Base-by-base conservation (phyloP, 2,113 vertebrate species). In the Oreochromis tanganicae region DNA sequence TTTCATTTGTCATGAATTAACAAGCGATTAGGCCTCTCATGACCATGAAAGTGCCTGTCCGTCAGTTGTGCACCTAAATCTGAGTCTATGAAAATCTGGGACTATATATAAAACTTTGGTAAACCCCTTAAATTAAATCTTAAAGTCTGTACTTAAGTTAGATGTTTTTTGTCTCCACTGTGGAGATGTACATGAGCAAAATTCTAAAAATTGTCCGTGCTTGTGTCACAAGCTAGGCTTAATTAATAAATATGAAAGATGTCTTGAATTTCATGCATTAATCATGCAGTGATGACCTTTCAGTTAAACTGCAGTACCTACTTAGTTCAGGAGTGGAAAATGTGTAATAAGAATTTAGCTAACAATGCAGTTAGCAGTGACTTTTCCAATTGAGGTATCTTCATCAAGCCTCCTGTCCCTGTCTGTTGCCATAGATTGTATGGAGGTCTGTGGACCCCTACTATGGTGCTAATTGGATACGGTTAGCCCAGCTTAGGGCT, bases 401-500 rank as follows among this genome's bases (percentile, higher is more conserved):
- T 87, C 84, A 87, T 21, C 86, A 86, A 81, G 68, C 41, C 90
- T 80, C 43, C 61, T 43, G 14, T 89, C 48, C 68, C 80, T 83
- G 75, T 82, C 82, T 89, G 82, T 82, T 87, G 85, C 88, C 82
- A 82, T 80, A 81, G 59, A 85, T 85, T 86, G 71, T 85, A 17
- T 57, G 29, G 82, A 84, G 84, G 83, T 87, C 86, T 75, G 36
- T 16, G 48, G 83, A 80, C 85, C 85, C 82, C 82, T 59, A 63
- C 88, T 82, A 56, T 81, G 80, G 86, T 3, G 86, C 85, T 95
- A 94, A 95, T 94, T 94, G 91, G 89, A 91, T 89, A 91, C 88
- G 89, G 92, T 93, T 92, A 94, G 93, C 88, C 85, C 86, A 89
- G 83, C 85, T 95, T 92, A 91, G 89, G 75, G 54, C 50, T 94